Evolutionary conservation across 1,140 invertebrate genomes (phyloP), one percentile per base, ranked within the genome.

Genomic region (Eriocheir sinensis): DNA sequence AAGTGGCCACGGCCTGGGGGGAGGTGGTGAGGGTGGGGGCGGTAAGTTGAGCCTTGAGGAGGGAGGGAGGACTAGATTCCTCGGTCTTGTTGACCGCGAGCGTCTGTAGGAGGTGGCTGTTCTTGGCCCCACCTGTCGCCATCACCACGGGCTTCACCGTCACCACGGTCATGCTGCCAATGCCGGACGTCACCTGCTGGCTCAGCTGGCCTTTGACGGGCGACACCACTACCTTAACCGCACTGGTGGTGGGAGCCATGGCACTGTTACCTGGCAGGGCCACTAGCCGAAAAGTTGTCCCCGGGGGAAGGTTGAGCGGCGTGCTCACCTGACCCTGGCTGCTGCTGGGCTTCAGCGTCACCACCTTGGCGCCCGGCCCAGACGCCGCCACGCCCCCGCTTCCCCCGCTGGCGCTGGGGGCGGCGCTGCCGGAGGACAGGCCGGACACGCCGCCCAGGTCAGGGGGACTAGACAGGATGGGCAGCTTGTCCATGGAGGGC

Each of bases 271-370:
- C 95, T 80, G 95, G 95, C 88, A 96, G 91, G 83, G 95, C 95
- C 89, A 96, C 95, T 91, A 96, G 92, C 95, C 95, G 95, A 94
- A 96, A 96, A 90, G 94, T 94, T 91, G 93, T 96, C 88, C 95
- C 95, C 30, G 93, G 93, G 32, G 95, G 95, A 72, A 95, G 95
- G 34, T 93, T 95, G 21, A 96, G 85, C 21, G 91, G 90, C n/a
- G 95, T 95, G 53, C 89, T 94, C 60, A 89, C 94, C 79, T 96
- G 94, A 21, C 94, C 85, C 91, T 94, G 93, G 53, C 91, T 95
- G 53, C 93, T 83, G 93, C 93, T 89, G 72, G 95, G 94, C 93
- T 96, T 96, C 86, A 96, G 92, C 30, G 95, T 96, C 38, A 96
- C 95, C 79, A 96, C 90, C 92, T 96, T 96, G 32, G 95, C 85